Percentiles rank a stretch among this genome's conserved stretches.
phyloP scores from a whole-genome alignment of 2,888 invertebrate genomes.

The Anoncus sp. region DNA sequence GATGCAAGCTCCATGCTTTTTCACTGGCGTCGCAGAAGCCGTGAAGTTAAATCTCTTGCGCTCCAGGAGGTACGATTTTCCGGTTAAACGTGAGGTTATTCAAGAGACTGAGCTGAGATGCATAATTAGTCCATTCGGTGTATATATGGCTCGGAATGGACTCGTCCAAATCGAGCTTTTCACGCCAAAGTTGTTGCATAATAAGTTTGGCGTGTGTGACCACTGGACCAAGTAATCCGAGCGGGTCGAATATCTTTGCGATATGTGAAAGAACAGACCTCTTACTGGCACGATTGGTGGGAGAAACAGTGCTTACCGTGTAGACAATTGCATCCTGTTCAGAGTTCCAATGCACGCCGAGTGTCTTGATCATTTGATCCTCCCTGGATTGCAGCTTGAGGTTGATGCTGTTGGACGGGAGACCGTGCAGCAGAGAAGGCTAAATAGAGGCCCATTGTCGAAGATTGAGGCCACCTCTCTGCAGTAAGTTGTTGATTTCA shows the following conservation, averaged over 20 bases:
- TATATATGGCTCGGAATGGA: conserved; percentile 58
- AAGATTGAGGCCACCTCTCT: conserved; percentile 50
- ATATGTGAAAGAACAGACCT: conserved; percentile 66
- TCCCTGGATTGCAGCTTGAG: conserved; percentile 11
- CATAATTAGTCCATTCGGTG: conserved; percentile 54
- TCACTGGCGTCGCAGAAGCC: conserved; percentile 68
- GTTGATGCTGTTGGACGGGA: conserved; percentile 29
- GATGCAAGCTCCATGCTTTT: conserved; percentile 60
- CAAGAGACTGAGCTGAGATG: conserved; percentile 45
- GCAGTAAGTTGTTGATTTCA: conserved; percentile 39
- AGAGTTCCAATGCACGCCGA: conserved; percentile 48
- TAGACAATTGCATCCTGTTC: conserved; percentile 25
- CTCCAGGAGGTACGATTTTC: conserved; percentile 30
- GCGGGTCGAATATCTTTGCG: conserved; percentile 67
- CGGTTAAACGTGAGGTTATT: conserved; percentile 59
- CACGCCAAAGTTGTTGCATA: conserved; percentile 67
- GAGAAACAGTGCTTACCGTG: conserved; percentile 21
- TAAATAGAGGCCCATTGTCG: conserved; percentile 67
- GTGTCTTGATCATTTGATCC: conserved; percentile 41
- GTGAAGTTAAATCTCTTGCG: conserved; percentile 52
- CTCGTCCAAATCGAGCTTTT: conserved; percentile 67
- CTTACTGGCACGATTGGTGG: conserved; percentile 48
- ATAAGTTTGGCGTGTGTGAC: conserved; percentile 64
- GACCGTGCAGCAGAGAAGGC: not conserved
- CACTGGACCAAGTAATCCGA: conserved; percentile 65